Percentiles rank a stretch among this genome's conserved stretches.
These are phyloP conservation scores for Solea senegalensis DNA, from an alignment of 2,113 vertebrate species.

Conservation along the genomic window DNA sequence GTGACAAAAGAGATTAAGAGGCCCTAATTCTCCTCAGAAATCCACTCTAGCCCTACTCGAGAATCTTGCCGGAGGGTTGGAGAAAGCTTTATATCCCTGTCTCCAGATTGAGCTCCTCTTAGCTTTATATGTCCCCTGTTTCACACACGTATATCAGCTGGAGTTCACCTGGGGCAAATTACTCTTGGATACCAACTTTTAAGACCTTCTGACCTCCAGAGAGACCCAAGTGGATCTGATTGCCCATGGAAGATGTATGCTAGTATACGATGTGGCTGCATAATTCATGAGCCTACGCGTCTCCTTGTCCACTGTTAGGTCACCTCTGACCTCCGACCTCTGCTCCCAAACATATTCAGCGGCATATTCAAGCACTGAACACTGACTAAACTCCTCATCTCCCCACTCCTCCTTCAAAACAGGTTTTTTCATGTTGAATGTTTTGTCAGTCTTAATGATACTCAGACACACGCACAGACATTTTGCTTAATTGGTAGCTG, in stretches of 20 bases:
- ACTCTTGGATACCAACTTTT: constrained; percentile 15
- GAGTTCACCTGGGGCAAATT: constrained; percentile 43
- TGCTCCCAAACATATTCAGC: not conserved
- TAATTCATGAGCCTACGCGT: constrained; percentile 32
- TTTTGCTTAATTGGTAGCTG: too few species aligned
- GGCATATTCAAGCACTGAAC: not conserved
- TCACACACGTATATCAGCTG: constrained; percentile 47
- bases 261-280: constrained; percentile 19
- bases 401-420: not conserved
- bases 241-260: constrained; percentile 12
- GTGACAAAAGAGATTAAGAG: constrained; percentile 73
- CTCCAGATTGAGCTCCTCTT: constrained; percentile 43
- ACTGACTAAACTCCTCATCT: constrained; percentile 5
- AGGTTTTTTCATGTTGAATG: not conserved
- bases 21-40: constrained; percentile 73
- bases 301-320: not conserved
- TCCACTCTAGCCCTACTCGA: constrained; percentile 71
- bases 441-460: constrained; percentile 21
- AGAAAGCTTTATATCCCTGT: constrained; percentile 54
- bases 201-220: constrained; percentile 50
- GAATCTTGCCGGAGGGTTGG: constrained; percentile 58
- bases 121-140: constrained; percentile 40
- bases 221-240: constrained; percentile 1
- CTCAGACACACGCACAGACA: constrained; percentile 2
- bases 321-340: constrained; percentile 61